These are phyloP conservation scores for Hippolais icterina DNA, from an alignment of 2,113 vertebrate species.

Conservation along the genomic window DNA sequence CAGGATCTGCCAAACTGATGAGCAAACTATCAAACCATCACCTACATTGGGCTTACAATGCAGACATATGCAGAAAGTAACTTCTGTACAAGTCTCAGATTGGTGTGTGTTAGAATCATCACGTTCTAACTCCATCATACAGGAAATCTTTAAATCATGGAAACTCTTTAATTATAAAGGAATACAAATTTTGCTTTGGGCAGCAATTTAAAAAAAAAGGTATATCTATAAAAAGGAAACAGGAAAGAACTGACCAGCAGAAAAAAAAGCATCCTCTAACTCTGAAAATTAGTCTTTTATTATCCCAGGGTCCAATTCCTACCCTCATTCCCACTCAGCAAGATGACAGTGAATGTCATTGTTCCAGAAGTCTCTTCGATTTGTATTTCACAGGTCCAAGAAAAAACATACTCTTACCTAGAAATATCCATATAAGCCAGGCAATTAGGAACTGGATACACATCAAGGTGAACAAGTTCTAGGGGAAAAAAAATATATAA, in stretches of 20 bases:
- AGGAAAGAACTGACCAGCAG: not conserved
- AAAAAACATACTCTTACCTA: slow-evolving; percentile 78
- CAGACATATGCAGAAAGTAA: not conserved
- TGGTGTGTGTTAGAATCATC: not conserved
- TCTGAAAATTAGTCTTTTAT: not conserved
- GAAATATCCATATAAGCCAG: slow-evolving; percentile 93
- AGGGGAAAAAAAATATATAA: slow-evolving; percentile 1
- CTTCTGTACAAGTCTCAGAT: not conserved
- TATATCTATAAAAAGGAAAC: not conserved
- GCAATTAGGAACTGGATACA: slow-evolving; percentile 88
- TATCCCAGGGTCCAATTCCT: not conserved
- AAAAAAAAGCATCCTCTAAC: not conserved
- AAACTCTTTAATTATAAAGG: not conserved
- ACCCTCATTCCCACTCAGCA: not conserved
- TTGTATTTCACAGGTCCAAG: not conserved
- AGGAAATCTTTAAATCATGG: not conserved
- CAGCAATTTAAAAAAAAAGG: not conserved
- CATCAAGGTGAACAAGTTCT: slow-evolving; percentile 90
- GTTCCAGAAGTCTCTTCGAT: not conserved
- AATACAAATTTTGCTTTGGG: not conserved
- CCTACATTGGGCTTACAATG: not conserved
- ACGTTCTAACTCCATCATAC: accelerated
- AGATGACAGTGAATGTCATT: not conserved
- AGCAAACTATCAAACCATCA: not conserved
- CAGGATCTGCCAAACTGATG: not conserved